phyloP scores from a whole-genome alignment of 2,113 vertebrate species.

The Catagonus wagneri region DNA sequence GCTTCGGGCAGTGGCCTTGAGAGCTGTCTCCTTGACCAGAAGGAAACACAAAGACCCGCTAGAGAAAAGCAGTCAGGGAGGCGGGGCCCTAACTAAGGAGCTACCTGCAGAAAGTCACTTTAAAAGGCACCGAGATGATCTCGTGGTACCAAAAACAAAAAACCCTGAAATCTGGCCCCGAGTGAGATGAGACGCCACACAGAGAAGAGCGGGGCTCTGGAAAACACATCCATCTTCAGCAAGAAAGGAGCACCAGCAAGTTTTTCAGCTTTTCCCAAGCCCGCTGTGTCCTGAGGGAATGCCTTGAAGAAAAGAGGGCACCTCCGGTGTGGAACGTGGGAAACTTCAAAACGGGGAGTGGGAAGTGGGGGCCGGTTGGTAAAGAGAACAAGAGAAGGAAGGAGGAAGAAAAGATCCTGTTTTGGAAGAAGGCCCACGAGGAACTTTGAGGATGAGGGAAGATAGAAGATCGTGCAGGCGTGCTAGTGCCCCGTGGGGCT shows the following conservation, averaged over 20 bases:
- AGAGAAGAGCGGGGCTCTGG: no score
- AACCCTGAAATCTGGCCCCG: background rate
- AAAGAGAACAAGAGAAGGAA: background rate
- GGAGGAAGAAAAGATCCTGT: background rate
- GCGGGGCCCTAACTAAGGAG: rapidly evolving
- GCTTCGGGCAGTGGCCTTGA: background rate
- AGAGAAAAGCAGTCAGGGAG: rapidly evolving
- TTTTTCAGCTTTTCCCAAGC: background rate
- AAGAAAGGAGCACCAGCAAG: background rate
- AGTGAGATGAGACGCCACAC: background rate
- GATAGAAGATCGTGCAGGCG: background rate
- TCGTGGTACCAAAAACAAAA: background rate
- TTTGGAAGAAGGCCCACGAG: background rate
- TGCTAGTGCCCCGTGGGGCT: no score
- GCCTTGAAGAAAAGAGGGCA: background rate
- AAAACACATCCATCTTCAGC: background rate
- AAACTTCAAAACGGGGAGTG: background rate
- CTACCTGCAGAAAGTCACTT: background rate
- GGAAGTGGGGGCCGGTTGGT: background rate
- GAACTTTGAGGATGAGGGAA: background rate
- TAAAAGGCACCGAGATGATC: background rate
- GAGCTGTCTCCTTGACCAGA: no score
- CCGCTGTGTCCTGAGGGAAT: background rate
- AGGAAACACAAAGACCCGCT: background rate
- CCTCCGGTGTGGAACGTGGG: background rate